These are phyloP conservation scores for Malurus splendens DNA, from an alignment of 2,797 vertebrate species.

Conservation along the genomic window DNA sequence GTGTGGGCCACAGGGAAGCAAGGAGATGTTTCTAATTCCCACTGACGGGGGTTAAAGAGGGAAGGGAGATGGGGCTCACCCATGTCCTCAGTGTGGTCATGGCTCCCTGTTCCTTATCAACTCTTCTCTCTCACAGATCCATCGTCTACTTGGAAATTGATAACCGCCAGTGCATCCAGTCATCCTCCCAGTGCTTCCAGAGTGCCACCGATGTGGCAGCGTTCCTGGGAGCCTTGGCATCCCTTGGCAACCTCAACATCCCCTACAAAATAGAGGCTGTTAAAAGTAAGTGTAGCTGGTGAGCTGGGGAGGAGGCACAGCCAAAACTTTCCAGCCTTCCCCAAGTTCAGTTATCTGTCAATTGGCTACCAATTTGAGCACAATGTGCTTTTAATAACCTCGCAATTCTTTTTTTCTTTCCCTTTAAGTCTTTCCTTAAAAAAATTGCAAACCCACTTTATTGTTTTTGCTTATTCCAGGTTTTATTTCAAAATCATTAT, in stretches of 20 bases:
- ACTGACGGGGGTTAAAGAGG: not conserved
- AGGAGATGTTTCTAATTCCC: not conserved
- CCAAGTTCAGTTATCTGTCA: not conserved
- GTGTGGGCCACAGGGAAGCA: not conserved
- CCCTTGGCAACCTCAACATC: conserved; percentile 88
- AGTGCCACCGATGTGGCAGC: conserved; percentile 89
- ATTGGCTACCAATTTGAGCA: not conserved
- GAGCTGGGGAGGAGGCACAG: not conserved
- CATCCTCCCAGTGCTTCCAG: conserved; percentile 91
- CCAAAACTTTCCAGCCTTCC: not conserved
- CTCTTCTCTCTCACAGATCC: conserved; percentile 73
- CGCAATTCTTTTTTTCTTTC: not conserved
- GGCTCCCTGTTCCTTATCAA: not conserved
- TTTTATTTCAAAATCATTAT: conserved; percentile 96
- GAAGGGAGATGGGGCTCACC: not conserved
- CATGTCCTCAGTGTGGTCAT: fast-evolving
- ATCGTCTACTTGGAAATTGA: conserved; percentile 94
- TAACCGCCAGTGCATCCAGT: conserved; percentile 93
- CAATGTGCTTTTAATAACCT: not conserved
- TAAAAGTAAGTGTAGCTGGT: conserved; percentile 79
- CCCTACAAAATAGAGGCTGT: conserved; percentile 93
- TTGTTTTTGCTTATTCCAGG: conserved; percentile 62
- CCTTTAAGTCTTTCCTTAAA: not conserved
- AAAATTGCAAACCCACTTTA: not conserved
- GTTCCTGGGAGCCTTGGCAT: conserved; percentile 91